Evolutionary conservation across 2,888 invertebrate genomes (phyloP).

Genomic region (Itoplectis maculator): DNA sequence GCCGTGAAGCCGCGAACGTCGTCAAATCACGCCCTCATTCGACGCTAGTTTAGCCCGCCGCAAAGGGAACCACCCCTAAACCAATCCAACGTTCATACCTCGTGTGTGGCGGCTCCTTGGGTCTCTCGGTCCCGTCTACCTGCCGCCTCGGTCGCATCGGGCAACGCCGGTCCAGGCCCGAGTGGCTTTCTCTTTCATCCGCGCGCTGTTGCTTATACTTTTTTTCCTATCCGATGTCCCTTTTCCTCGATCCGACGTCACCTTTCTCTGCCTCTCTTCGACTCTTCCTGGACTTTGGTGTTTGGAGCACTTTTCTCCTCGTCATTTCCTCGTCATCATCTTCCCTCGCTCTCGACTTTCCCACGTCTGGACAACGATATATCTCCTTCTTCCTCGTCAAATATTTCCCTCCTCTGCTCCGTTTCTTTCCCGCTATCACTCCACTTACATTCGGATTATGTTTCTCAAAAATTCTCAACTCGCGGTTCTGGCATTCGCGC

Average conservation of each 20-base stretch:
- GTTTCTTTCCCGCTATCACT: constrained; percentile 30
- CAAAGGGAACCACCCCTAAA: constrained; percentile 47
- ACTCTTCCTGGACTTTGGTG: neutral
- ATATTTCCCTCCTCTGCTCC: constrained; percentile 73
- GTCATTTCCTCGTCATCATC: neutral
- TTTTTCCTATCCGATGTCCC: constrained; percentile 15
- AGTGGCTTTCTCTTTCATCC: constrained; percentile 40
- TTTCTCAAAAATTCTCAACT: neutral
- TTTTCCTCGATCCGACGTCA: constrained; percentile 8
- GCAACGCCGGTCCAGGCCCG: constrained; percentile 33
- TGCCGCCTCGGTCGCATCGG: constrained; percentile 38
- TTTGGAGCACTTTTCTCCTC: neutral
- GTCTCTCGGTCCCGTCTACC: constrained; percentile 54
- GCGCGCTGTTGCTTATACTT: constrained; percentile 22
- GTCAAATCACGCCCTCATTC: constrained; percentile 78
- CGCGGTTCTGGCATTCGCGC: constrained; percentile 16
- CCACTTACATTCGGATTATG: constrained; percentile 13
- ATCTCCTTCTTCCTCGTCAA: constrained; percentile 48
- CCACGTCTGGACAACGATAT: constrained; percentile 32
- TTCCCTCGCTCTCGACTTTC: constrained; percentile 22
- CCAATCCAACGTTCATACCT: constrained; percentile 36
- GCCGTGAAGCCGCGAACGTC: constrained; percentile 71
- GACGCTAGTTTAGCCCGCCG: constrained; percentile 53
- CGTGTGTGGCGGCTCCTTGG: constrained; percentile 33
- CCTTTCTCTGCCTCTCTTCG: constrained; percentile 5